A percentile compares a stretch with the other conserved stretches of the same genome.
Evolutionary conservation across 2,113 vertebrate genomes (phyloP).

Genomic region (Corythornis vintsioides): DNA sequence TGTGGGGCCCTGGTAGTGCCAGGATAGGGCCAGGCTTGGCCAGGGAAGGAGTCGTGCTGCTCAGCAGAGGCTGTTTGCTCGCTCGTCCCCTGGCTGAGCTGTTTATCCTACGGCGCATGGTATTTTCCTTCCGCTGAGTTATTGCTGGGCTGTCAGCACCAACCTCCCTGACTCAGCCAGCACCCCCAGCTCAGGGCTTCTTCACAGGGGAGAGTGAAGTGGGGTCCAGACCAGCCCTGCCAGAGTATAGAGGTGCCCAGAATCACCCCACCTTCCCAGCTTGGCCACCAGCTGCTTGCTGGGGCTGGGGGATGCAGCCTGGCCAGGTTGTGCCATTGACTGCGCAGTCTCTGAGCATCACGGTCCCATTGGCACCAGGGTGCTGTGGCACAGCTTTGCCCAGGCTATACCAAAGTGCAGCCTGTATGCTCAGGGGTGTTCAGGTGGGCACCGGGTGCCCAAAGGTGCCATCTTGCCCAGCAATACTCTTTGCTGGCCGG

Average conservation of each 20-base stretch:
- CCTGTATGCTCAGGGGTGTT: accelerated
- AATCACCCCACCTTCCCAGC: not conserved
- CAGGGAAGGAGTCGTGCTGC: accelerated
- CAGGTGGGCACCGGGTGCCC: not conserved
- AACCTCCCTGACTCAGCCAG: not conserved
- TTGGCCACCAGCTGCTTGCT: not conserved
- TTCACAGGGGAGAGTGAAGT: accelerated
- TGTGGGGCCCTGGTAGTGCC: not conserved
- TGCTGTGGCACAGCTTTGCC: accelerated
- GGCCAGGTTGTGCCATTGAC: accelerated
- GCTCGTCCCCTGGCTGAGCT: accelerated
- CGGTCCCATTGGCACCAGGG: accelerated
- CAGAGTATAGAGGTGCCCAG: accelerated
- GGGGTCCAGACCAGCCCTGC: accelerated
- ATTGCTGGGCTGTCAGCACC: not conserved
- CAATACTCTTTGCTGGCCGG: accelerated
- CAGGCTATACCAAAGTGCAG: not conserved
- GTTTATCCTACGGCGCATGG: not conserved
- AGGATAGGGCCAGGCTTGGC: not conserved
- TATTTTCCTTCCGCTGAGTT: not conserved
- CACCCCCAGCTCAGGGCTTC: not conserved
- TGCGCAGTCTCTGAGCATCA: not conserved
- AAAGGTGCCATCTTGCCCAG: not conserved
- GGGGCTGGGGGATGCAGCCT: not conserved
- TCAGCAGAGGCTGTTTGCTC: not conserved